These are phyloP conservation scores for Ceuthmochares aereus DNA, from an alignment of 2,113 vertebrate genomes.

Conservation along the genomic window DNA sequence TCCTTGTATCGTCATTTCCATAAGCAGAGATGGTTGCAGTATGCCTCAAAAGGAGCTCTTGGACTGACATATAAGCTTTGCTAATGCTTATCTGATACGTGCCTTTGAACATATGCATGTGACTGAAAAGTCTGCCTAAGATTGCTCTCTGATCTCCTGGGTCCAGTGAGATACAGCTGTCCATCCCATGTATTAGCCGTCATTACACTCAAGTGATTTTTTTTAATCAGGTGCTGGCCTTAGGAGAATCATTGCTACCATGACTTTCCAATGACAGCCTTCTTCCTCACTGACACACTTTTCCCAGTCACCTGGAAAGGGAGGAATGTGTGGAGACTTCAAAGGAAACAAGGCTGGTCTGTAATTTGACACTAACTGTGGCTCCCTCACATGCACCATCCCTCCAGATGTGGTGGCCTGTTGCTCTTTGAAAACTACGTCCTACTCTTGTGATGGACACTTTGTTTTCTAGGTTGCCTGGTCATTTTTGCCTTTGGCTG, in stretches of 20 bases:
- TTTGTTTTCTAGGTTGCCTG: not conserved
- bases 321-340: not conserved
- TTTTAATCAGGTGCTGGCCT: not conserved
- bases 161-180: not conserved
- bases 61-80: not conserved
- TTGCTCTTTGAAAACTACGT: not conserved
- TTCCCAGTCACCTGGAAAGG: not conserved
- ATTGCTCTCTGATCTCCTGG: not conserved
- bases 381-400: not conserved
- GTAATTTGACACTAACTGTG: not conserved
- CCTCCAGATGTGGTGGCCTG: not conserved
- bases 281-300: not conserved
- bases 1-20: not conserved
- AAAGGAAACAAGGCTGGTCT: not conserved
- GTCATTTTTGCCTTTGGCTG: not conserved
- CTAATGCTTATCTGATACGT: not conserved
- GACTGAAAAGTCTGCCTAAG: not conserved
- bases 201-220: not conserved
- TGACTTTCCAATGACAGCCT: not conserved
- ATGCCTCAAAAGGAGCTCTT: not conserved
- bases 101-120: accelerated
- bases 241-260: not conserved
- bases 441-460: not conserved
- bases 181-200: not conserved
- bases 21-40: not conserved